Percentiles rank a stretch among this genome's conserved stretches.
Evolutionary conservation across 2,113 vertebrate genomes (phyloP).

Genomic region (Verasper variegatus): DNA sequence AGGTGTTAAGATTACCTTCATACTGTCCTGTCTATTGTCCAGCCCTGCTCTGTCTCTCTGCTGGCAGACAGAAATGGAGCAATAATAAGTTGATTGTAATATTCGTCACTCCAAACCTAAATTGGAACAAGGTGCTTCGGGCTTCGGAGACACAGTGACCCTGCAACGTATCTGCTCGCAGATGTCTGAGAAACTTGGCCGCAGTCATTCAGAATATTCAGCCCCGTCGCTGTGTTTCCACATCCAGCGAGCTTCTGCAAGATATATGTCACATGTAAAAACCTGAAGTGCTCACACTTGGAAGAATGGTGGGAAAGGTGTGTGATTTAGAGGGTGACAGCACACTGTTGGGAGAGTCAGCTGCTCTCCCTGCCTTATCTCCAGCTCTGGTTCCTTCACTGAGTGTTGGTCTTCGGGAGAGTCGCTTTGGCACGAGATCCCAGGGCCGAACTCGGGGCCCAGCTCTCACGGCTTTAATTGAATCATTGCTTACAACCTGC

Average conservation of each 20-base stretch:
- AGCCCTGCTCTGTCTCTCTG: constrained; percentile 39
- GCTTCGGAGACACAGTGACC: constrained; percentile 56
- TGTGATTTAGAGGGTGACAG: constrained; percentile 77
- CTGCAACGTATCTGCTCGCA: constrained; percentile 54
- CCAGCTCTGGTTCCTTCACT: constrained; percentile 47
- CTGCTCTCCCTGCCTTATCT: constrained; percentile 68
- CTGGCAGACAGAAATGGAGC: constrained; percentile 58
- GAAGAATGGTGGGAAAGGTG: constrained; percentile 65
- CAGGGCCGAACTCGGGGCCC: constrained; percentile 36
- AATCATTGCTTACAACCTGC: constrained; percentile 75
- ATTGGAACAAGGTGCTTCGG: constrained; percentile 63
- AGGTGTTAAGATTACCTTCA: constrained; percentile 53
- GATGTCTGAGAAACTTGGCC: constrained; percentile 49
- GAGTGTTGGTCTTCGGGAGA: constrained; percentile 47
- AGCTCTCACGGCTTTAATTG: constrained; percentile 67
- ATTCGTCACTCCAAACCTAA: constrained; percentile 60
- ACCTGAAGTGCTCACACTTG: constrained; percentile 39
- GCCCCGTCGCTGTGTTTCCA: constrained; percentile 43
- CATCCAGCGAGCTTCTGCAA: constrained; percentile 27
- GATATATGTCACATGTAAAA: constrained; percentile 59
- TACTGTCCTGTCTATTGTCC: constrained; percentile 46
- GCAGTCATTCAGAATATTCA: constrained; percentile 33
- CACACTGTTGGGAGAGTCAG: constrained; percentile 59
- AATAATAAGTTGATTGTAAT: constrained; percentile 70
- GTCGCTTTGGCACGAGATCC: constrained; percentile 50